Base-by-base conservation (phyloP, 1,140 invertebrate genomes). In the Limonius californicus region DNA sequence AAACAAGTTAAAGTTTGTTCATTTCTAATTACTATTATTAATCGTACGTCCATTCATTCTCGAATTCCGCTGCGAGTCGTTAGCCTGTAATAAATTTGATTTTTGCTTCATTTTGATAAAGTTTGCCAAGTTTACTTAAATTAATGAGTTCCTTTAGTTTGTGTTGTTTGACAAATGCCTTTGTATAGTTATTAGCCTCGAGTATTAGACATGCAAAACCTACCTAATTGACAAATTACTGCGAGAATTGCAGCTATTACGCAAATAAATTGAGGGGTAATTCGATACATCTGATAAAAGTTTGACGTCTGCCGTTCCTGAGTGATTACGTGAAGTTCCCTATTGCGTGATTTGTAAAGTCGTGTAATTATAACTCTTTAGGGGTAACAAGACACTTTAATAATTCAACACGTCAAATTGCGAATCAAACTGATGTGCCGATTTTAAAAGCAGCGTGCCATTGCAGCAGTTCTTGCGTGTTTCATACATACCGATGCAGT, bases 281-380 rank as follows among this genome's bases (percentile, higher is more conserved):
- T 50, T 50, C 20, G 16, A 50, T 50, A 50, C 14, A 50, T 21
- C 16, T 50, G 16, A 50, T 50, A 50, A 50, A 50, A 50, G 45
- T 50, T 50, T 19, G 45, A 50, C 15, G 14, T 2, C 14, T 50
- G 8, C 20, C 45, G 19, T 50, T 50, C 2, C 2, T 50, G 8
- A 21, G 15, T 50, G 20, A 50, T 50, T 50, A 14, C 16, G 45
- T 11, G 2, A 12, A 21, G 16, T 50, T 50, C 2, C 2, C 7
- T 3, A 12, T 50, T 50, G 45, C 45, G 45, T 50, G 45, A 12
- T 39, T 39, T 39, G 1, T 39, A n/a, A 39, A 12, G 2, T 39
- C 35, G n/a, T 39, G 35, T n/a, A 39, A 39, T 39, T 39, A 39
- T 39, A 39, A 39, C 8, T 39, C 35, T 39, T 27, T 27, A 27